Evolutionary conservation across 1,140 invertebrate species (phyloP).

Genomic region (Ooceraea biroi): DNA sequence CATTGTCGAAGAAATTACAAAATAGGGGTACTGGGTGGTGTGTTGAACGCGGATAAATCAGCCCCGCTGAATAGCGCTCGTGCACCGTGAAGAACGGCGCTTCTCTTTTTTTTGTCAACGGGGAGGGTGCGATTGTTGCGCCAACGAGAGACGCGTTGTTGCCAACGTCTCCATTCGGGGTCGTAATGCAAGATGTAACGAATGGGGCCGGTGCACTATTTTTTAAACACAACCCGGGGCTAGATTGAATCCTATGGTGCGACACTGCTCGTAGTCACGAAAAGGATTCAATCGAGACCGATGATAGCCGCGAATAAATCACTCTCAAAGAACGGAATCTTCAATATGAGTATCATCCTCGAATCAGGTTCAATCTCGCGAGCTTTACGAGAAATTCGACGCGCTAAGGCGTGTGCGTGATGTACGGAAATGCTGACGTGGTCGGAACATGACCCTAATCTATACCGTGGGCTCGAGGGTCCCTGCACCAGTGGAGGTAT

Average conservation of each 20-base stretch:
- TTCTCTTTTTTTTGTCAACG: conserved; percentile 30
- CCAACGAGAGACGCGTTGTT: conserved; percentile 19
- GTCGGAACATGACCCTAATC: conserved; percentile 40
- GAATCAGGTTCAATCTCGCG: conserved; percentile 34
- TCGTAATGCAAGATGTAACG: conserved; percentile 50
- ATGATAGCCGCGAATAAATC: conserved; percentile 27
- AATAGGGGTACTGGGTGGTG: conserved; percentile 5
- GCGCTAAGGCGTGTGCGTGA: conserved; percentile 35
- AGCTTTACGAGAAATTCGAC: conserved; percentile 35
- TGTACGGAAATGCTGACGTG: conserved; percentile 60
- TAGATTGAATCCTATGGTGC: neutral
- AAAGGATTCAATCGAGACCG: conserved; percentile 9
- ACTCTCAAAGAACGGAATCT: neutral
- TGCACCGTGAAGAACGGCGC: conserved; percentile 34
- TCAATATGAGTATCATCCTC: conserved; percentile 24
- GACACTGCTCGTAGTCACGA: conserved; percentile 1
- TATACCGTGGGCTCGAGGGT: conserved; percentile 6
- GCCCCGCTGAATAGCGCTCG: conserved; percentile 44
- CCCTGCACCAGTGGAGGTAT: conserved; percentile 24
- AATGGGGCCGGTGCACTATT: conserved; percentile 20
- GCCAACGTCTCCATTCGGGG: conserved; percentile 9
- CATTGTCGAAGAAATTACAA: too few relatives aligned
- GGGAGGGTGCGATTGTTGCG: conserved; percentile 40
- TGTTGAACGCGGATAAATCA: conserved; percentile 59
- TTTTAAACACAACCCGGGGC: conserved; percentile 37